Evolutionary conservation across 2,888 invertebrate genomes (phyloP).

Genomic region (Cephus pulcher): DNA sequence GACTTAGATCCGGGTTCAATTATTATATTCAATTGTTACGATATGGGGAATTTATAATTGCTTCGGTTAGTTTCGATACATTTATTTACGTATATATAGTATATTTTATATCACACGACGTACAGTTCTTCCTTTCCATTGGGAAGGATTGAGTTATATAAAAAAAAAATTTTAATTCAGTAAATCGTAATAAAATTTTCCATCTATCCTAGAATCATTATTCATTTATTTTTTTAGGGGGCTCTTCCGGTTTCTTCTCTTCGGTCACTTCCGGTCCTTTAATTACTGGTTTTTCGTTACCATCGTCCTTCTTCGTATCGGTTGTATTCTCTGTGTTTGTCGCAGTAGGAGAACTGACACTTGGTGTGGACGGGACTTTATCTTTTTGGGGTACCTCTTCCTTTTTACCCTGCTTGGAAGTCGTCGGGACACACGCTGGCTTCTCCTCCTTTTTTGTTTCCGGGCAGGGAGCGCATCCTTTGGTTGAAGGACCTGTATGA

Average conservation of each 20-base stretch:
- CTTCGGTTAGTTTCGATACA: background rate
- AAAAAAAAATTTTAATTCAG: background rate
- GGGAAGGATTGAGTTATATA: background rate
- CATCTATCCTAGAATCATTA: background rate
- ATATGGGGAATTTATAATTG: background rate
- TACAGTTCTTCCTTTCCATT: background rate
- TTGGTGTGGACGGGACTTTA: background rate
- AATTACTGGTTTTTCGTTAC: background rate
- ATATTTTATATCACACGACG: background rate
- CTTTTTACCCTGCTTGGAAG: background rate
- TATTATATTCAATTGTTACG: background rate
- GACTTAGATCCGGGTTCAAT: slow-evolving; percentile 2
- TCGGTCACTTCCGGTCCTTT: background rate
- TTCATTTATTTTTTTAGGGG: background rate
- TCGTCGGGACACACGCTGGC: background rate
- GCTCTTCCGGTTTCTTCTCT: background rate
- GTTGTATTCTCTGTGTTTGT: background rate
- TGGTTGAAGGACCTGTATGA: background rate
- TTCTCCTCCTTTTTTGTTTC: background rate
- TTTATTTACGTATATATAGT: background rate
- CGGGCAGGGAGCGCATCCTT: background rate
- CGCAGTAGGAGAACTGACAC: background rate
- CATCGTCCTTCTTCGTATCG: background rate
- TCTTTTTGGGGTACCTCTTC: background rate
- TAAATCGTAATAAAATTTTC: background rate